These are phyloP conservation scores for Oncorhynchus masou DNA, from an alignment of 2,113 vertebrate genomes.

Conservation along the genomic window DNA sequence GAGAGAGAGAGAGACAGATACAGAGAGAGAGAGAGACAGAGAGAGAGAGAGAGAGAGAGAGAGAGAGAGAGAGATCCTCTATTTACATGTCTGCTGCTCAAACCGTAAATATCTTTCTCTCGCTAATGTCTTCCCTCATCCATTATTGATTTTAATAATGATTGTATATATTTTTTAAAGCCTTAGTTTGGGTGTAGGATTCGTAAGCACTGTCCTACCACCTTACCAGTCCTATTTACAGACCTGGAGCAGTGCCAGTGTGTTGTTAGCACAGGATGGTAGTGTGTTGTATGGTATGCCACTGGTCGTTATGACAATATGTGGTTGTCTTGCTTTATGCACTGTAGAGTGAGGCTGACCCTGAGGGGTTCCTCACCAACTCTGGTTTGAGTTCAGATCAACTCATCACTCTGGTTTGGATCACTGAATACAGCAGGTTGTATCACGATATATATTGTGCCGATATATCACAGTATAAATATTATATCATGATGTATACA, in stretches of 20 bases:
- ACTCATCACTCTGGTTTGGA: slow-evolving; percentile 4
- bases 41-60: slow-evolving; percentile 26
- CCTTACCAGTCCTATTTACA: neutral
- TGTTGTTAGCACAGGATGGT: neutral
- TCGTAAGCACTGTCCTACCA: no score
- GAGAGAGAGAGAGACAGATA: neutral
- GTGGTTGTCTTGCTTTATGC: neutral
- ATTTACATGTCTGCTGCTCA: slow-evolving; percentile 62
- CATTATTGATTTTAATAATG: slow-evolving; percentile 46
- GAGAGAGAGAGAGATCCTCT: slow-evolving; percentile 48
- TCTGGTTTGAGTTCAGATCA: slow-evolving; percentile 57
- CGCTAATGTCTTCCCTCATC: slow-evolving; percentile 58
- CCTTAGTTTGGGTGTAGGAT: no score
- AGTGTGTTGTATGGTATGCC: neutral
- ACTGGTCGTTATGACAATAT: neutral
- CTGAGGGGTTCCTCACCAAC: neutral
- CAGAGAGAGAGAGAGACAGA: neutral
- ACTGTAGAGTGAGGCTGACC: neutral
- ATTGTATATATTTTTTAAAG: no score
- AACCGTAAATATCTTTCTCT: slow-evolving; percentile 63
- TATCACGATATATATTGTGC: no score
- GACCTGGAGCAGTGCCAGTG: neutral
- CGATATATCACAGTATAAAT: no score
- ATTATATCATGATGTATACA: no score
- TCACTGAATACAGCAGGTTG: no score